Evolutionary conservation across 2,797 vertebrate species (phyloP).

Genomic region (Micromesistius poutassou): DNA sequence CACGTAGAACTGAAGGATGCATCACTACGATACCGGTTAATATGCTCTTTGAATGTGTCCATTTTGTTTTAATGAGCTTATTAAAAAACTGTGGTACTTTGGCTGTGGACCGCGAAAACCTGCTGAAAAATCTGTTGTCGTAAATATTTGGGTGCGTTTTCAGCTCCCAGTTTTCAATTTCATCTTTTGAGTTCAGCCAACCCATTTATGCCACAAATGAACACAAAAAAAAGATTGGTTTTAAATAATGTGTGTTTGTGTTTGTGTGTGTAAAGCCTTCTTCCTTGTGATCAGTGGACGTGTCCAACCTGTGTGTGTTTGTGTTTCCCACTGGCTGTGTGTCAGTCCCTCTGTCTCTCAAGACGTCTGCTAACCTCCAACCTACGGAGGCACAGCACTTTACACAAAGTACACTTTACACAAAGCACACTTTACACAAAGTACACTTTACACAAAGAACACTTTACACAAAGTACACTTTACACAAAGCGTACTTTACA

Average conservation of each 20-base stretch:
- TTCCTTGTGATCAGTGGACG: constrained; percentile 37
- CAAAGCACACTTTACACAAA: too few relatives aligned
- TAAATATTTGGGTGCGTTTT: background rate
- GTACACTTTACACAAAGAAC: too few relatives aligned
- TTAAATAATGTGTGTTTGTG: background rate
- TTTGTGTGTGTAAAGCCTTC: constrained; percentile 10
- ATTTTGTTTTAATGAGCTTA: background rate
- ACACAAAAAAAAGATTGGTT: background rate
- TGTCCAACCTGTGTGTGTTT: constrained; percentile 57
- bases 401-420: background rate
- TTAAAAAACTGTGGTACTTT: background rate
- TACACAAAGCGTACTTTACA: background rate
- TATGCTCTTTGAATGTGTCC: background rate
- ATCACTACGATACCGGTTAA: background rate
- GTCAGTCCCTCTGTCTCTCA: constrained; percentile 47
- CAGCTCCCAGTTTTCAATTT: background rate
- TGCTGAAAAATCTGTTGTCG: background rate
- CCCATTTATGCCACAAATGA: background rate
- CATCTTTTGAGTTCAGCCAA: background rate
- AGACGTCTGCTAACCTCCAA: constrained; percentile 45
- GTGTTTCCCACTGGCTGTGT: constrained; percentile 52
- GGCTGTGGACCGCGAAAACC: background rate
- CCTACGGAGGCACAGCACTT: constrained; percentile 54
- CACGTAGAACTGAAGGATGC: background rate
- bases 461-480: too few relatives aligned